Conservation (phyloP, 2,888 invertebrate species). For the Conomelus anceps region DNA sequence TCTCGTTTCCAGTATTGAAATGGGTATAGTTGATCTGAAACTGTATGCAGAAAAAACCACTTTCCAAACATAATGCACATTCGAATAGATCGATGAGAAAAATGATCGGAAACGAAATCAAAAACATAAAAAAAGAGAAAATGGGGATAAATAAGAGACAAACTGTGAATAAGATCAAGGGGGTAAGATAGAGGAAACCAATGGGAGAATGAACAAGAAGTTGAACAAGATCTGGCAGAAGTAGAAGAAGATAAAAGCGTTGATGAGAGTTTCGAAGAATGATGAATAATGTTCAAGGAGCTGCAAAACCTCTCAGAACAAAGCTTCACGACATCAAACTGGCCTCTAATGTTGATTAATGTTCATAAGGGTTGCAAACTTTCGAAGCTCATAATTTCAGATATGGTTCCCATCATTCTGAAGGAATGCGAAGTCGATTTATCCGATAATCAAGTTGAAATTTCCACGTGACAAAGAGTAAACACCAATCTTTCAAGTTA, state of each 20-base stretch:
- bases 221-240: not conserved
- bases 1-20: no score
- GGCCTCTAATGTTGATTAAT: not conserved
- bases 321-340: not conserved
- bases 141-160: not conserved
- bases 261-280: not conserved
- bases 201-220: not conserved
- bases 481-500: not conserved
- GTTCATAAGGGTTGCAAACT: no score
- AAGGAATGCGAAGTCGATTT: not conserved
- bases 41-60: no score
- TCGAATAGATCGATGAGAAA: no score
- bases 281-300: not conserved
- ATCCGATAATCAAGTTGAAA: not conserved
- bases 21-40: no score
- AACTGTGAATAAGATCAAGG: not conserved
- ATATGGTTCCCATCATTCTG: no score
- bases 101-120: no score
- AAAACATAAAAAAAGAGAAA: not conserved
- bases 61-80: no score
- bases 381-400: not conserved
- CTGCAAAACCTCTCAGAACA: not conserved
- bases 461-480: not conserved
- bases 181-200: not conserved
- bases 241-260: not conserved